Evolutionary conservation across 2,797 vertebrate genomes (phyloP).

Genomic region (Dromococcyx pavoninus): DNA sequence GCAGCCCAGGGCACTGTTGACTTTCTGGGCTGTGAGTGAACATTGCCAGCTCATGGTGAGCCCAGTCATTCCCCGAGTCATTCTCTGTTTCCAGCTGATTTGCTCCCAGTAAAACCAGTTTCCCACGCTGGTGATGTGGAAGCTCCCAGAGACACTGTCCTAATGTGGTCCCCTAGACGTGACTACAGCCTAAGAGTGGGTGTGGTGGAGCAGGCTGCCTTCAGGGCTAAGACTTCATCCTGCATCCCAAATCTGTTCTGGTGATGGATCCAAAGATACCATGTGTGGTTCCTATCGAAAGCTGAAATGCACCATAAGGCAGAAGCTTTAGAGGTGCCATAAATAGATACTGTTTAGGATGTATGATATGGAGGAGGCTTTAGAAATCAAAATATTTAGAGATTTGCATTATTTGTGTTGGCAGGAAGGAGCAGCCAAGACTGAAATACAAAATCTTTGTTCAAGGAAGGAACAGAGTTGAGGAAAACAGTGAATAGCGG

Average conservation of each 20-base stretch:
- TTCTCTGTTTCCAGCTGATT: background rate
- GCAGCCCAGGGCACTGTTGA: too few relatives aligned
- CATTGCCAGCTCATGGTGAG: too few relatives aligned
- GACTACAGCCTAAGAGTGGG: background rate
- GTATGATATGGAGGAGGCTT: conserved; percentile 35
- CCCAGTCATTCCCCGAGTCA: too few relatives aligned
- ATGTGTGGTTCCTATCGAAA: conserved; percentile 23
- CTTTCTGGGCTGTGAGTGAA: too few relatives aligned
- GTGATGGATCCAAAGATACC: background rate
- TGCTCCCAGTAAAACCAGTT: background rate
- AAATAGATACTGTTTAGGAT: conserved; percentile 44
- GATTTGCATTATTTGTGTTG: conserved; percentile 49
- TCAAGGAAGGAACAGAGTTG: background rate
- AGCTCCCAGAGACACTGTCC: background rate
- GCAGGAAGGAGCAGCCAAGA: conserved; percentile 21
- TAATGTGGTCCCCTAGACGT: background rate
- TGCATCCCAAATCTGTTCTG: background rate
- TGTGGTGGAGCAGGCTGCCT: background rate
- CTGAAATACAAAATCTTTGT: background rate
- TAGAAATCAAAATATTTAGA: conserved; percentile 63
- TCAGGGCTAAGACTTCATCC: background rate
- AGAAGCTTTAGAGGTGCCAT: background rate
- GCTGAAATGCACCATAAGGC: conserved; percentile 39
- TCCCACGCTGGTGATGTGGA: background rate
- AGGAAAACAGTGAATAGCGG: conserved; percentile 13